These are phyloP conservation scores for Phoenicopterus ruber DNA, from an alignment of 2,113 vertebrate species.

Conservation along the genomic window DNA sequence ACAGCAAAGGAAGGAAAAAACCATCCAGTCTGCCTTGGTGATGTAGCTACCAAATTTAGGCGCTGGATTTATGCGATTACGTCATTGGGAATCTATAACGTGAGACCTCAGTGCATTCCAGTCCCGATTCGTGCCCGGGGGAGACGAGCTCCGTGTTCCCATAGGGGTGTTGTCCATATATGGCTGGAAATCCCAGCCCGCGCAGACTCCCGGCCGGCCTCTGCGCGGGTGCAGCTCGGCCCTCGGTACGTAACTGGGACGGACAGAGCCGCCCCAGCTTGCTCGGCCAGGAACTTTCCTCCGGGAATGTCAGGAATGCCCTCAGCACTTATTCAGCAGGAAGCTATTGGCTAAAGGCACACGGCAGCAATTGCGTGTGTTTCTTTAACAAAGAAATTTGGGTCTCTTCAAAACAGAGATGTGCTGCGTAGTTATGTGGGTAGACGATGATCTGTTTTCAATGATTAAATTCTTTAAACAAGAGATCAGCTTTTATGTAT, in stretches of 20 bases:
- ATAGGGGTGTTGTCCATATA: neutral
- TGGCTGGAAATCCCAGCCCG: neutral
- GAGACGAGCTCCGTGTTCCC: neutral
- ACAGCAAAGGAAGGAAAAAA: neutral
- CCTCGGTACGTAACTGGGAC: neutral
- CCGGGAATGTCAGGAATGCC: constrained; percentile 54
- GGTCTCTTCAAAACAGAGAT: neutral
- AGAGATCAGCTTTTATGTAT: neutral
- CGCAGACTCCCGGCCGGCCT: neutral
- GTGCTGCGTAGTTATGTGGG: neutral
- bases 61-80: neutral
- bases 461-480: neutral
- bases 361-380: neutral
- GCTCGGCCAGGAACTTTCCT: neutral
- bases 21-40: neutral
- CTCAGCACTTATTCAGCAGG: neutral
- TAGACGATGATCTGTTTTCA: neutral
- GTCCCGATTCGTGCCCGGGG: neutral
- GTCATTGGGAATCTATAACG: neutral
- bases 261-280: neutral
- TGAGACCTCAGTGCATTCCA: neutral
- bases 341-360: neutral
- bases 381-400: neutral
- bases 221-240: neutral
- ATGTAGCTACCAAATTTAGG: neutral